phyloP scores from a whole-genome alignment of 2,797 vertebrate species.

The Streptopelia turtur region DNA sequence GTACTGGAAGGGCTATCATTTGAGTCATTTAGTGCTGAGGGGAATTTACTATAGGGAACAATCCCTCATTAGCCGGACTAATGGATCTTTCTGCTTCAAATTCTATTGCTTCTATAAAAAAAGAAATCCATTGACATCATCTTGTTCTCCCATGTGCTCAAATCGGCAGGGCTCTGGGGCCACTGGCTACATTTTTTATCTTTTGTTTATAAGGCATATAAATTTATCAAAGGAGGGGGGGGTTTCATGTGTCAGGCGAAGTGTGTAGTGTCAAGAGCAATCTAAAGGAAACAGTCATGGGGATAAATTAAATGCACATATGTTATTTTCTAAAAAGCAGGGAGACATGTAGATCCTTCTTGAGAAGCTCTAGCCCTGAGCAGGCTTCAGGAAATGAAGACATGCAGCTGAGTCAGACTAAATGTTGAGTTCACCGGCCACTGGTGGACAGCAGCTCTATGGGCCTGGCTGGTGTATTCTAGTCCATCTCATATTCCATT shows the following conservation, averaged over 20 bases:
- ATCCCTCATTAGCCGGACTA: conserved; percentile 47
- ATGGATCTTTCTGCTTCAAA: conserved; percentile 42
- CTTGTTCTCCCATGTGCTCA: conserved; percentile 54
- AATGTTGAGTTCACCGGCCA: background rate
- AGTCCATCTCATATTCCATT: background rate
- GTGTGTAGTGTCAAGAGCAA: conserved; percentile 64
- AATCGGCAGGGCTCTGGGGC: conserved; percentile 33
- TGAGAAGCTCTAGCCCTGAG: background rate
- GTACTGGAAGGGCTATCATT: conserved; percentile 60
- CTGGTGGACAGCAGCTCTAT: background rate
- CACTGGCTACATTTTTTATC: background rate
- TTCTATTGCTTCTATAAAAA: background rate
- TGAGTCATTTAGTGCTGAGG: conserved; percentile 53
- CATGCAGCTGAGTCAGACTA: background rate
- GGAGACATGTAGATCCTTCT: background rate
- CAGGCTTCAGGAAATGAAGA: background rate
- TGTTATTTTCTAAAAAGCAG: background rate
- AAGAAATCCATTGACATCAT: background rate
- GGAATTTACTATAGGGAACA: conserved; percentile 19
- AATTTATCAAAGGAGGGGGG: conserved; percentile 30
- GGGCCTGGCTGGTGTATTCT: background rate
- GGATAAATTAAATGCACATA: conserved; percentile 38
- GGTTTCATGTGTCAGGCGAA: conserved; percentile 47
- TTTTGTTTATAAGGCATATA: conserved; percentile 64
- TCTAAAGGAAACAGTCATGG: conserved; percentile 19